A percentile compares a stretch with the other conserved stretches of the same genome.
phyloP scores from a whole-genome alignment of 2,888 invertebrate species.

The Pandemis cinnamomeana region DNA sequence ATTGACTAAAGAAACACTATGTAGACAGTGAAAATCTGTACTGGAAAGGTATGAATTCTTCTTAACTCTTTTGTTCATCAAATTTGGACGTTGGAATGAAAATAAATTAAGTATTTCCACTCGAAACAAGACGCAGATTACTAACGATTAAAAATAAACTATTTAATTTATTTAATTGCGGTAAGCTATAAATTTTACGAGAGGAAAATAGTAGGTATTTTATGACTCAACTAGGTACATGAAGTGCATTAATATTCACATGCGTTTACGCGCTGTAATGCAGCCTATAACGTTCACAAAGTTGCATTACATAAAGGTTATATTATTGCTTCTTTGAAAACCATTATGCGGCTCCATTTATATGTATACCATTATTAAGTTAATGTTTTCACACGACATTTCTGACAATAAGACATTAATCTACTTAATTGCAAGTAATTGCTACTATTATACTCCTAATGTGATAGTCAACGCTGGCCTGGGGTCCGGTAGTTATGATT shows the following conservation, averaged over 20 bases:
- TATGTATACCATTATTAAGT: neutral
- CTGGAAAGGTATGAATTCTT: too few species aligned
- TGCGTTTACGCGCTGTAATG: neutral
- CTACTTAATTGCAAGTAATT: neutral
- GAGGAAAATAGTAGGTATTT: neutral
- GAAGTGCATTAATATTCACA: neutral
- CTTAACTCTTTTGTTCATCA: too few species aligned
- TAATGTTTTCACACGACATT: conserved; percentile 15
- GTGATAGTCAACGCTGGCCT: neutral
- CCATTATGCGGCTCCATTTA: neutral
- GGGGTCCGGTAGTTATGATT: neutral
- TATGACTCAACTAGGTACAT: neutral
- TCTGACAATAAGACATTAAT: conserved; percentile 23
- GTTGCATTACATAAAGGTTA: neutral
- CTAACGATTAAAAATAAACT: too few species aligned
- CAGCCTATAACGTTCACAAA: neutral
- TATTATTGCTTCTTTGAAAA: neutral
- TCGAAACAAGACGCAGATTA: too few species aligned
- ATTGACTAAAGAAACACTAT: too few species aligned
- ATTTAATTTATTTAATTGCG: too few species aligned
- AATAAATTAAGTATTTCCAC: too few species aligned
- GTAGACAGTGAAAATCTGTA: too few species aligned
- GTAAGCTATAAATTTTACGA: too few species aligned
- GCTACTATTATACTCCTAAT: neutral
- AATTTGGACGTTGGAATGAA: too few species aligned